Conservation (phyloP, 2,113 vertebrate species). For the Clarias gariepinus region DNA sequence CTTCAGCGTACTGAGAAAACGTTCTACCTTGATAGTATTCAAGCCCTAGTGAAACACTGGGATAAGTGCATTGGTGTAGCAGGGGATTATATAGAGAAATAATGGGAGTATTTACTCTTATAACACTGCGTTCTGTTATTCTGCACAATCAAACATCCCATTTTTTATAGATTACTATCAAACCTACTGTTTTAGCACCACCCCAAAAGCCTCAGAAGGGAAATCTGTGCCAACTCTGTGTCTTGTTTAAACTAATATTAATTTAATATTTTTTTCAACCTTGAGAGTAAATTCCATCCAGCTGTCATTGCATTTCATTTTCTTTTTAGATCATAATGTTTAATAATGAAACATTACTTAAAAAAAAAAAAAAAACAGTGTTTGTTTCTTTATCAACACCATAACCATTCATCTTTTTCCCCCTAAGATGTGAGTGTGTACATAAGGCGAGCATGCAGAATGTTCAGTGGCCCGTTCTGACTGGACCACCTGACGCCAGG, state of each 20-base stretch:
- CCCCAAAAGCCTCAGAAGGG: not conserved
- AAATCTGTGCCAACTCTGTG: too few relatives aligned
- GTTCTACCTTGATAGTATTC: too few relatives aligned
- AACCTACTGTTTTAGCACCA: not conserved
- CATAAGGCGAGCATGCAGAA: slow-evolving; percentile 52
- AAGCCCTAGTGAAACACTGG: too few relatives aligned
- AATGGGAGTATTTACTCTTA: too few relatives aligned
- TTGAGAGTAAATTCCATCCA: not conserved
- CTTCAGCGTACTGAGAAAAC: too few relatives aligned
- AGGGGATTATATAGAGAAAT: too few relatives aligned
- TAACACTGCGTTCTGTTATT: too few relatives aligned
- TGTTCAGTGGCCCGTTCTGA: slow-evolving; percentile 55
- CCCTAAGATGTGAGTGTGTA: slow-evolving; percentile 54
- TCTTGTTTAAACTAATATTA: not conserved
- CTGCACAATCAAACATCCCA: too few relatives aligned
- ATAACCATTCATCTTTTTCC: not conserved
- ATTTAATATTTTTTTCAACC: not conserved
- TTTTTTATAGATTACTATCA: too few relatives aligned
- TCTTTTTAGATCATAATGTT: not conserved
- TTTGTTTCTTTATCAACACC: not conserved
- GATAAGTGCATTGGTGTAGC: too few relatives aligned
- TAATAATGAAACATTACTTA: not conserved
- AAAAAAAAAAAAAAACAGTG: not conserved
- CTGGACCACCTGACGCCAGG: slow-evolving; percentile 50
- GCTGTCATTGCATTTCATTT: not conserved